These are phyloP conservation scores for Muricea muricata DNA, from an alignment of 92 coral and sea anemone species.

Conservation along the genomic window DNA sequence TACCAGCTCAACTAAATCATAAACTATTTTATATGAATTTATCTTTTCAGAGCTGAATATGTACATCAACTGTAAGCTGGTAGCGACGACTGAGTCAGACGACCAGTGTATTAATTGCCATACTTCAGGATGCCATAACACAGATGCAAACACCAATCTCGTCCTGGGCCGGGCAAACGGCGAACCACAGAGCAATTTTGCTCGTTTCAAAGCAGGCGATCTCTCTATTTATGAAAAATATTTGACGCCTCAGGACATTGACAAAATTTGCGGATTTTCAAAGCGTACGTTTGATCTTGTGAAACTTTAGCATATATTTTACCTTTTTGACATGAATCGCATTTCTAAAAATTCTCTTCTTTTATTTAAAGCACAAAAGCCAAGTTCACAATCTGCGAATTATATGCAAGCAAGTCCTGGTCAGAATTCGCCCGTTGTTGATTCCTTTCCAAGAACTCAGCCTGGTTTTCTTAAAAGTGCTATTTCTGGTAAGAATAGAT, in stretches of 20 bases:
- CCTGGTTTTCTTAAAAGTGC: constrained; percentile 35
- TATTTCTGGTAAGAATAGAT: constrained; percentile 20
- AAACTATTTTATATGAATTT: background rate
- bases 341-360: background rate
- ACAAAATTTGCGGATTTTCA: constrained; percentile 72
- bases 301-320: too few relatives aligned
- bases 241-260: constrained; percentile 74
- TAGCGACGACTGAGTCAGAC: constrained; percentile 72
- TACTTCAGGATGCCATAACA: constrained; percentile 84
- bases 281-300: constrained; percentile 28
- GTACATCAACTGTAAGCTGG: constrained; percentile 89
- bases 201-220: constrained; percentile 95
- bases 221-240: constrained; percentile 87
- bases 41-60: constrained; percentile 76
- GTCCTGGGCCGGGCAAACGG: constrained; percentile 90
- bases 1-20: too few relatives aligned
- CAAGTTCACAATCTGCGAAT: background rate
- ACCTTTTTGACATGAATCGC: too few relatives aligned
- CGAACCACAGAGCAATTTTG: constrained; percentile 90
- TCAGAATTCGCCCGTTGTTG: constrained; percentile 5
- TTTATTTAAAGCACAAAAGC: background rate
- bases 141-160: constrained; percentile 87
- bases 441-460: background rate
- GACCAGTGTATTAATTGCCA: constrained; percentile 93
- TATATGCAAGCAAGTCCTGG: constrained; percentile 12